Percentiles rank a stretch among this genome's conserved stretches.
Evolutionary conservation across 2,797 vertebrate genomes (phyloP).

Genomic region (Nasua narica): DNA sequence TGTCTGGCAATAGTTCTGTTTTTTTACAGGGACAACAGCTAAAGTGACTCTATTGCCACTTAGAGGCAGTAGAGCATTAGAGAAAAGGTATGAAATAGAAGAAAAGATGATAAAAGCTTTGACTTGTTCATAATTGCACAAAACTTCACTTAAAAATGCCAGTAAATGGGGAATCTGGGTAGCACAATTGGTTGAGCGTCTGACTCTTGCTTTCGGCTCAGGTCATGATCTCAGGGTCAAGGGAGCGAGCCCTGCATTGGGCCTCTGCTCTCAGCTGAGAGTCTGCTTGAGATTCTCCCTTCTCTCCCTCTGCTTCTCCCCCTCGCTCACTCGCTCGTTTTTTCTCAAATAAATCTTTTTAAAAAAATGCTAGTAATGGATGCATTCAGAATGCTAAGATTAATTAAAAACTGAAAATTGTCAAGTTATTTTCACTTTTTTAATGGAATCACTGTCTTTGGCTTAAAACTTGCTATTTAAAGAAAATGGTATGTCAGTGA

Average conservation of each 20-base stretch:
- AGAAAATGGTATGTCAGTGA: neutral
- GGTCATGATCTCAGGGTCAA: too few relatives aligned
- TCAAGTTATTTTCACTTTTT: neutral
- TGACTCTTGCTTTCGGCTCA: neutral
- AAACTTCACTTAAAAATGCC: neutral
- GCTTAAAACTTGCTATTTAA: slow-evolving; percentile 6
- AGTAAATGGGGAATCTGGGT: neutral
- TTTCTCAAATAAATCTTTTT: neutral
- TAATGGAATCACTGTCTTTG: neutral
- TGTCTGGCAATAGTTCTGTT: neutral
- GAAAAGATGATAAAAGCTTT: neutral
- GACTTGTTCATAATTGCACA: neutral
- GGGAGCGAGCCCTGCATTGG: too few relatives aligned
- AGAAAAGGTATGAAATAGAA: neutral
- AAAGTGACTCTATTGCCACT: neutral
- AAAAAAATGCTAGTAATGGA: neutral
- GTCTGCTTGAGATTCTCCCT: neutral
- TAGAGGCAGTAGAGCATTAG: neutral
- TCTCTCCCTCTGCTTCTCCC: neutral
- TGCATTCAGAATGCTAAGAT: neutral
- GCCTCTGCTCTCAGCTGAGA: neutral
- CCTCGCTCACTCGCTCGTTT: neutral
- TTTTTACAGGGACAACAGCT: neutral
- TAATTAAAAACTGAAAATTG: neutral
- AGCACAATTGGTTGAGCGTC: neutral